These are phyloP conservation scores for Trematomus loennbergii DNA, from an alignment of 2,113 vertebrate species.

Conservation along the genomic window DNA sequence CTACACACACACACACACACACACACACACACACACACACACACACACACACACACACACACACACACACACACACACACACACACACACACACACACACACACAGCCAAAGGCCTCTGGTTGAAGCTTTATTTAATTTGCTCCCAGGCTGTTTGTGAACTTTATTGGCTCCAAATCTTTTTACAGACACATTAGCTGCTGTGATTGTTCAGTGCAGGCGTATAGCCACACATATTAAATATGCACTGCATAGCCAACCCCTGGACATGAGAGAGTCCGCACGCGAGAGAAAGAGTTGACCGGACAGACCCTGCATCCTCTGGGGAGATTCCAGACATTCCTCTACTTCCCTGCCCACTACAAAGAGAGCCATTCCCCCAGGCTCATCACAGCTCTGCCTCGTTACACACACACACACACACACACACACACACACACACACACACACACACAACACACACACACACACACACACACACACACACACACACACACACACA, in stretches of 20 bases:
- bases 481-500: conserved; percentile 5
- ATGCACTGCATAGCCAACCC: background rate
- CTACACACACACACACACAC: no score
- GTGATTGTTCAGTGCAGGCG: conserved; percentile 20
- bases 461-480: conserved; percentile 19
- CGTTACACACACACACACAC: conserved; percentile 17
- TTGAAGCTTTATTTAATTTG: conserved; percentile 63
- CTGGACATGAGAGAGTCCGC: conserved; percentile 3
- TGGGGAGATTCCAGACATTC: conserved; percentile 80
- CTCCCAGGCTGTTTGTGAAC: conserved; percentile 45
- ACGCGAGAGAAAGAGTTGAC: conserved; percentile 32
- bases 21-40: conserved; percentile 29
- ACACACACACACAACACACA: conserved; percentile 18
- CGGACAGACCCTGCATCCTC: conserved; percentile 69
- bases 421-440: background rate
- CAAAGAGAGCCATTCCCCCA: conserved; percentile 66
- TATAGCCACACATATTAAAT: conserved; percentile 5
- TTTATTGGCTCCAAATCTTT: conserved; percentile 50
- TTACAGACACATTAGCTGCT: conserved; percentile 41
- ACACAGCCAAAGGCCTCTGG: conserved; percentile 21
- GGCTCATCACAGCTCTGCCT: conserved; percentile 57
- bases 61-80: conserved; percentile 27
- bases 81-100: conserved; percentile 36
- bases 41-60: conserved; percentile 30
- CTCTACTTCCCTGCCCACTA: conserved; percentile 76